Conservation (phyloP, 2,113 vertebrate species). For the Rhabdomys dilectus region DNA sequence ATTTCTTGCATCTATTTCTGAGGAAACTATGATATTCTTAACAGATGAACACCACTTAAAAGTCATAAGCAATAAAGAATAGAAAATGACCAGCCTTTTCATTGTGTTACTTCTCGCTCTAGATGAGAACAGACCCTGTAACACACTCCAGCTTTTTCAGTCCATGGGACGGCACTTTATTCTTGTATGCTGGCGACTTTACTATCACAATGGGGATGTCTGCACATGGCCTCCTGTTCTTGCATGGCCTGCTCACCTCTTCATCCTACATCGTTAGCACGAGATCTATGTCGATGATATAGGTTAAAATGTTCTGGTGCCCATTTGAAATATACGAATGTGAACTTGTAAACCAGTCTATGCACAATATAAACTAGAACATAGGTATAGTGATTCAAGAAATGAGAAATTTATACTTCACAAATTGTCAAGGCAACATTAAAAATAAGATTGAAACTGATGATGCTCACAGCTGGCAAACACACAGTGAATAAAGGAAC, state of each 20-base stretch:
- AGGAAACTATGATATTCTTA: slow-evolving; percentile 12
- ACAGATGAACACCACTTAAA: not conserved
- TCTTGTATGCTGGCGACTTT: fast-evolving
- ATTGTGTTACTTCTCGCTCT: not conserved
- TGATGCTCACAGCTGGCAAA: not conserved
- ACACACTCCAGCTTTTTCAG: not conserved
- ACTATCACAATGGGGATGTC: too few relatives aligned
- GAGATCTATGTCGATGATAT: not conserved
- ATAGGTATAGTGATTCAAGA: not conserved
- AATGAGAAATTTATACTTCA: not conserved
- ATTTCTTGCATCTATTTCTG: not conserved
- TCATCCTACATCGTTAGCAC: not conserved
- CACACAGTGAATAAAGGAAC: not conserved
- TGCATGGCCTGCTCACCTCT: not conserved
- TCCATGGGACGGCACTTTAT: not conserved
- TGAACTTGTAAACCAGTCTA: not conserved
- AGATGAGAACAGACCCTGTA: not conserved
- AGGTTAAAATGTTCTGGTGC: not conserved
- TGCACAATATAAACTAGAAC: not conserved
- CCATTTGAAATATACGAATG: not conserved
- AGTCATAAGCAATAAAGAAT: not conserved
- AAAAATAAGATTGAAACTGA: not conserved
- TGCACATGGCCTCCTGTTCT: not conserved
- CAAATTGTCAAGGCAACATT: slow-evolving; percentile 4
- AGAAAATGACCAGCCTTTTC: not conserved